Conservation (phyloP, 2,888 invertebrate genomes). For the Tuta absoluta region DNA sequence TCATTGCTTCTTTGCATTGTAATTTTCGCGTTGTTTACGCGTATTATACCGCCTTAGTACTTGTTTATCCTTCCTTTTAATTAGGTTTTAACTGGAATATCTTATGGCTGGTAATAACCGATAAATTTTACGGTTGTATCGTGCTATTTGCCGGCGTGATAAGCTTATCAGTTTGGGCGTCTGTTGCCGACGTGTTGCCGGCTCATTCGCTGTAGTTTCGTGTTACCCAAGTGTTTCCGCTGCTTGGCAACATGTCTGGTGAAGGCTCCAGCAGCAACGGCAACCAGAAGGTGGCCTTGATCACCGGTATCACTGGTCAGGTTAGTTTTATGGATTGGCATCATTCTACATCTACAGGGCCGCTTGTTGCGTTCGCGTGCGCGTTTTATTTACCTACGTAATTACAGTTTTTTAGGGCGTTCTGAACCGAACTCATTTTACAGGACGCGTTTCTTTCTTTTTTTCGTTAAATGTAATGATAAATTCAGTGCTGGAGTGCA, state of each 20-base stretch:
- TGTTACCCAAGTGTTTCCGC: not conserved
- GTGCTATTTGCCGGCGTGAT: constrained; percentile 37
- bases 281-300: constrained; percentile 88
- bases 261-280: constrained; percentile 47
- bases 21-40: not conserved
- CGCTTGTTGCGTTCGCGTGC: not conserved
- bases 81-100: not conserved
- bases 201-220: not conserved
- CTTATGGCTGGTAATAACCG: not conserved
- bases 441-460: no score
- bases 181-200: not conserved
- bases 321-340: constrained; percentile 76
- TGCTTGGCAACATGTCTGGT: constrained; percentile 58
- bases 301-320: constrained; percentile 99
- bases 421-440: no score
- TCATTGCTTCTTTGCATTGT: no score
- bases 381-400: not conserved
- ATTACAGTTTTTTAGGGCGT: no score
- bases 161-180: constrained; percentile 42
- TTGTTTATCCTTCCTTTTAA: not conserved
- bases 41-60: not conserved
- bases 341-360: not conserved
- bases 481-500: no score
- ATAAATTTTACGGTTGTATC: not conserved
- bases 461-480: no score